phyloP scores from a whole-genome alignment of 2,113 vertebrate genomes.

The Taurulus bubalis region DNA sequence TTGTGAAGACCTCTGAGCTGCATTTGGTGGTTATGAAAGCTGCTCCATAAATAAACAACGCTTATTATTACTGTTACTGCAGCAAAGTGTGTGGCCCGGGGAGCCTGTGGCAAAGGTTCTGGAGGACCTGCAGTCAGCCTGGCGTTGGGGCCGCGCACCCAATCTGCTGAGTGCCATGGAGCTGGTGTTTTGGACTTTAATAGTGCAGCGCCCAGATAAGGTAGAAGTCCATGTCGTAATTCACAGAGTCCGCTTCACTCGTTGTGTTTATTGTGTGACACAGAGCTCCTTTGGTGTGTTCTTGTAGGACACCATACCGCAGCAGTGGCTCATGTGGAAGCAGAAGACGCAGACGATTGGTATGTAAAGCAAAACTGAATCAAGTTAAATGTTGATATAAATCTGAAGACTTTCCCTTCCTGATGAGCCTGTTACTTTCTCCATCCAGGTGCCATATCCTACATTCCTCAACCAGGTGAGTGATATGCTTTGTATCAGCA shows the following conservation, averaged over 20 bases:
- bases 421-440: conserved; percentile 18
- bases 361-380: conserved; percentile 44
- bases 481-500: not conserved
- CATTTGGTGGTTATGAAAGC: not conserved
- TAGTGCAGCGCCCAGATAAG: conserved; percentile 80
- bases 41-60: not conserved
- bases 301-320: conserved; percentile 80
- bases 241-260: not conserved
- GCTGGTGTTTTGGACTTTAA: conserved; percentile 81
- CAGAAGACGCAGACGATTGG: conserved; percentile 83
- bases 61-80: not conserved
- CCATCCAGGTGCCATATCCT: conserved; percentile 78
- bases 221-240: conserved; percentile 41
- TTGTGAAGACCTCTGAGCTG: not conserved
- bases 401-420: not conserved
- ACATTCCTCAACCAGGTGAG: conserved; percentile 82
- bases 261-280: not conserved
- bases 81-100: conserved; percentile 85
- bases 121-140: conserved; percentile 82
- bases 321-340: conserved; percentile 86
- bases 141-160: conserved; percentile 77
- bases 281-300: conserved; percentile 1
- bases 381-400: not conserved
- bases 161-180: conserved; percentile 82
- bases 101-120: conserved; percentile 77